Base-by-base conservation (phyloP, 2,888 invertebrate genomes). In the Dolomedes plantarius region DNA sequence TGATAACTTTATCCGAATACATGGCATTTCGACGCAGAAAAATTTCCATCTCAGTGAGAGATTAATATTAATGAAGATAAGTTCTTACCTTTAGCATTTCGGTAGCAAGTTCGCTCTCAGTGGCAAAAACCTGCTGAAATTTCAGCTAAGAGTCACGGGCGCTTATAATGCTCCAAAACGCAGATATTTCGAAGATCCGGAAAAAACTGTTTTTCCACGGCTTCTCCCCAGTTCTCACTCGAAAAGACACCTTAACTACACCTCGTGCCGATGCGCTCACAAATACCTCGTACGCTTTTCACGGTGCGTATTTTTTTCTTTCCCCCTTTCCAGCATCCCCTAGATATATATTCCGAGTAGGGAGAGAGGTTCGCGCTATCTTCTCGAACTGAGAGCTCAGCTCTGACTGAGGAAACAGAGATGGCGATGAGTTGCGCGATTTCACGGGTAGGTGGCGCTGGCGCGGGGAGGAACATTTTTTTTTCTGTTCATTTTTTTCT, bases 361-460 rank as follows among this genome's bases (percentile, higher is more conserved):
- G 32, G 28, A 39, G 19, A 13, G 56, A n/a, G 36, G 19, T 6
- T 32, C 7, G 31, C 23, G 6, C 62, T 9, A 16, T 36, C 39
- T 46, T 46, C 28, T 1, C 46, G 11, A 3, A 46, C 28, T 71
- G n/a, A 16, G 56, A 39, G 32, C 28, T 32, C 41, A 77, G 73
- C 69, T 77, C 77, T 77, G 77, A 36, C 41, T 36, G 19, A 56
- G 32, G 27, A 29, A 36, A 72, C 65, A 65, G 6, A 50, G 67
- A 36, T 72, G 73, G 31, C 27, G 62, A 72, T 72, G 73, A 77
- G 77, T 77, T 77, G 67, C 23, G 23, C 31, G 68, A 67, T 72
- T 85, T 36, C 39, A 50, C 28, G 73, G 46, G 39, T 77, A 81
- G 83, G 83, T 73, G 77, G 77, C 83, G 83, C 50, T 72, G 50